phyloP scores from a whole-genome alignment of 2,113 vertebrate species.

The Catharus bicknelli region DNA sequence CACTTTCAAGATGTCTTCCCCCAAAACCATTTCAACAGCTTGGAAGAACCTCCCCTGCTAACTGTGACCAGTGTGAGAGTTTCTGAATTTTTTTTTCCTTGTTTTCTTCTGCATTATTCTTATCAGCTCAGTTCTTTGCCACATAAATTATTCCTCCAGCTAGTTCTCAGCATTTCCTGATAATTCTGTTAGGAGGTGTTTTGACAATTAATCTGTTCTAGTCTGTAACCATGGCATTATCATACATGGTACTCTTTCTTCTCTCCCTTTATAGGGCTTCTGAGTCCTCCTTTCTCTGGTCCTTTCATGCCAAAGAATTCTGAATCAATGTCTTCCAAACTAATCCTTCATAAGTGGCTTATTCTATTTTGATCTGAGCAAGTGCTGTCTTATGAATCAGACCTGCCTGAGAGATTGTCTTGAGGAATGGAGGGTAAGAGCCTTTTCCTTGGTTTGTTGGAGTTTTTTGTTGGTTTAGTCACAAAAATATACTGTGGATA shows the following conservation, averaged over 20 bases:
- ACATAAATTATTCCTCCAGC: neutral
- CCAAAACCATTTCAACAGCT: neutral
- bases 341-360: constrained; percentile 17
- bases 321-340: constrained; percentile 15
- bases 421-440: neutral
- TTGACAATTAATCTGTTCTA: constrained; percentile 14
- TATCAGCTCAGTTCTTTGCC: neutral
- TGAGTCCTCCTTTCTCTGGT: neutral
- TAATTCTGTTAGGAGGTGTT: constrained; percentile 36
- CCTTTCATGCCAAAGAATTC: neutral
- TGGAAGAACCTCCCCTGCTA: neutral
- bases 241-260: neutral
- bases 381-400: neutral
- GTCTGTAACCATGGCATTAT: constrained; percentile 25
- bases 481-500: neutral
- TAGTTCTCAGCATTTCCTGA: neutral
- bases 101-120: neutral
- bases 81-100: neutral
- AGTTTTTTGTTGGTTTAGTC: neutral
- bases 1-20: neutral
- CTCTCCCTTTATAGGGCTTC: neutral
- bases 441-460: neutral
- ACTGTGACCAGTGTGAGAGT: neutral
- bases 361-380: constrained; percentile 27
- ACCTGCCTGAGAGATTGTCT: neutral